Conservation (phyloP, 2,797 vertebrate species). For the Pseudomugil tenellus region DNA sequence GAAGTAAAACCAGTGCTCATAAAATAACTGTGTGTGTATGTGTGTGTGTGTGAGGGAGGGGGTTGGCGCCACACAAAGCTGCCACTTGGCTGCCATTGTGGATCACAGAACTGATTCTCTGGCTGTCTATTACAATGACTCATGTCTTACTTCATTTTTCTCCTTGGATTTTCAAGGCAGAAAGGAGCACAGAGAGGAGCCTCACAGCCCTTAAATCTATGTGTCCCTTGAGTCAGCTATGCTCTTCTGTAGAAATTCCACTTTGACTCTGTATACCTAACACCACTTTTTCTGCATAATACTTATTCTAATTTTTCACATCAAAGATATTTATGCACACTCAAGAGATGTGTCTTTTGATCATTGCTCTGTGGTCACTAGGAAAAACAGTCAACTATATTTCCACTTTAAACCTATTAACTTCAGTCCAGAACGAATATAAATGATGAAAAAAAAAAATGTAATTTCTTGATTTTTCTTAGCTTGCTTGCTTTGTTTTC, state of each 20-base stretch:
- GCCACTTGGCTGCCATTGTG: constrained; percentile 53
- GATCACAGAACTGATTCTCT: constrained; percentile 66
- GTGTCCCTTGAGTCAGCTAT: constrained; percentile 47
- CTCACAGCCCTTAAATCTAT: constrained; percentile 57
- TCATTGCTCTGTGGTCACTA: constrained; percentile 46
- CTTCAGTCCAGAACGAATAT: constrained; percentile 41
- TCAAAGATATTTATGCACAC: constrained; percentile 50
- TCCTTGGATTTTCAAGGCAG: constrained; percentile 64
- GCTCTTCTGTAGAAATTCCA: constrained; percentile 45
- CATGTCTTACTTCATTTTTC: constrained; percentile 67
- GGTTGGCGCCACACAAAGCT: constrained; percentile 37
- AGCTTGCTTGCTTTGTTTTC: constrained; percentile 6
- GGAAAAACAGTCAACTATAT: constrained; percentile 37
- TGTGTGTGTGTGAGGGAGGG: neutral
- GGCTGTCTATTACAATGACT: constrained; percentile 69
- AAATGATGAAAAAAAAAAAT: constrained; percentile 42
- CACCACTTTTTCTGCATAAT: constrained; percentile 25
- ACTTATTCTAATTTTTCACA: constrained; percentile 42
- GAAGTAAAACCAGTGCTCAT: constrained; percentile 56
- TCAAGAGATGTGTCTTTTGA: constrained; percentile 30
- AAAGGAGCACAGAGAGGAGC: constrained; percentile 44
- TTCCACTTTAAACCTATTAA: constrained; percentile 58
- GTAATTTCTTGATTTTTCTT: constrained; percentile 11
- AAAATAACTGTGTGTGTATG: constrained; percentile 38
- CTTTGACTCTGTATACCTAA: constrained; percentile 55